phyloP scores from a whole-genome alignment of 1,140 invertebrate genomes.

The Drosophila arawakana region DNA sequence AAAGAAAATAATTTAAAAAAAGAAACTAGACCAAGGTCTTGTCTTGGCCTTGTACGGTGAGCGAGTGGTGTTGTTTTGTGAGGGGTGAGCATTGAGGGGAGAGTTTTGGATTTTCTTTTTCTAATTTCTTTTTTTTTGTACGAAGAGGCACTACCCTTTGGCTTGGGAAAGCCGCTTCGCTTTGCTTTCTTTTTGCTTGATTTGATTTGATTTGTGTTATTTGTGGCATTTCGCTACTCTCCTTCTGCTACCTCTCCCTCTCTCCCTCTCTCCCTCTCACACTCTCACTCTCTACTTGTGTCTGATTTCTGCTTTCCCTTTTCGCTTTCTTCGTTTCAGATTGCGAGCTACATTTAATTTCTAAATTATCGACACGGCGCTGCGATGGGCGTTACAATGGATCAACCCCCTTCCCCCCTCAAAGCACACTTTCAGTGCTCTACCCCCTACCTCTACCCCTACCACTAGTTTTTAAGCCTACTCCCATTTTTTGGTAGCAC shows the following conservation, averaged over 20 bases:
- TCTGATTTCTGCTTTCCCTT: neutral
- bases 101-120: neutral
- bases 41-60: slow-evolving; percentile 37
- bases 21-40: slow-evolving; percentile 67
- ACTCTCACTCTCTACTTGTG: neutral
- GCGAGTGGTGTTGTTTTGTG: slow-evolving; percentile 26
- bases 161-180: slow-evolving; percentile 67
- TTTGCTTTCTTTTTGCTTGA: slow-evolving; percentile 64
- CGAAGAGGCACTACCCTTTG: slow-evolving; percentile 41
- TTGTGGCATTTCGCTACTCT: slow-evolving; percentile 69
- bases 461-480: neutral
- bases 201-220: slow-evolving; percentile 80
- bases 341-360: slow-evolving; percentile 72
- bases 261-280: neutral
- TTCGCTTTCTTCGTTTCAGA: slow-evolving; percentile 14
- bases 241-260: neutral
- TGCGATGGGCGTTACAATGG: slow-evolving; percentile 61
- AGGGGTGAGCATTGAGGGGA: slow-evolving; percentile 56
- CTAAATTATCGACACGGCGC: slow-evolving; percentile 74
- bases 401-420: neutral
- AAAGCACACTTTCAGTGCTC: neutral
- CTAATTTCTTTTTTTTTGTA: slow-evolving; percentile 16
- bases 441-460: neutral
- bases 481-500: slow-evolving; percentile 9
- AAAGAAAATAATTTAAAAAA: slow-evolving; percentile 22